Base-by-base conservation (phyloP, 2,888 invertebrate species). In the Tinea semifulvella region DNA sequence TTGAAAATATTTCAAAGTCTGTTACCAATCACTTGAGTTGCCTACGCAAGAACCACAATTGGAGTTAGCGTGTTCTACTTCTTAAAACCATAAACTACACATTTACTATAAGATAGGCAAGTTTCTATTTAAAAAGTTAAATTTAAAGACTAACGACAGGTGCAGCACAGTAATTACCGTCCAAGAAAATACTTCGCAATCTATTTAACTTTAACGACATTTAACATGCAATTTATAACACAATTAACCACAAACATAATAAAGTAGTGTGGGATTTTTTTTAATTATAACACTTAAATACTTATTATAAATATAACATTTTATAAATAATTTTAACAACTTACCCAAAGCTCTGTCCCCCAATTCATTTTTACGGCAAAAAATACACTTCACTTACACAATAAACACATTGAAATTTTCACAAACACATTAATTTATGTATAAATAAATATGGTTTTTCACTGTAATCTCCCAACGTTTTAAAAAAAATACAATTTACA, bases 321-420 rank as follows among this genome's bases (percentile, higher is more conserved):
- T 8, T 28, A 8, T 8, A n/a, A 22, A 18, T 18, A 17, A 17
- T 17, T 36, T 35, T 36, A 31, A 36, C 18, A 53, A 82, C 85
- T 84, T 74, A 86, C 86, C 86, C 86, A 86, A 70, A 86, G 85
- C 76, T 86, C 86, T 49, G 84, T 84, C 69, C 86, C 86, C 86
- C 86, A 86, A 77, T 85, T 86, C 84, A 85, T 85, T 76, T 77
- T 84, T 57, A 68, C 69, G 58, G 63, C 59, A 57, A 61, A 60
- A 61, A 60, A 57, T 61, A 70, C 69, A 68, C 67, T 60, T 68
- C 74, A 76, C 68, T 68, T 60, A 61, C 77, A 76, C 73, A 65
- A 62, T 58, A 67, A 72, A 71, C 72, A 73, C 77, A 79, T 77
- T 68, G 71, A 75, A 67, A 43, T 63, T 63, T 64, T 64, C 77